Base-by-base conservation (phyloP, 2,797 vertebrate species). In the Astyanax mexicanus region DNA sequence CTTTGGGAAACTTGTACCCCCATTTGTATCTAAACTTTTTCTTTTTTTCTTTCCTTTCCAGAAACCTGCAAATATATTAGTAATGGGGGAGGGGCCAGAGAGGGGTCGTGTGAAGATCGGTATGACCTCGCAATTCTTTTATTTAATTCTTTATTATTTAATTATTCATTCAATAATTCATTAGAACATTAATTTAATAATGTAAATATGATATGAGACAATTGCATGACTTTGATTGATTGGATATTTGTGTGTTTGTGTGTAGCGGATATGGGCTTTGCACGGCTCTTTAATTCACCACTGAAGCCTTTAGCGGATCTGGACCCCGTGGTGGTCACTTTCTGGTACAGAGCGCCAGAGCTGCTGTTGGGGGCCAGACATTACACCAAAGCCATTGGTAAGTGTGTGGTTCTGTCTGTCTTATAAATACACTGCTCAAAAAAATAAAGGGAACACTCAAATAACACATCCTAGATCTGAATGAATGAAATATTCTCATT, bases 331-430 rank as follows among this genome's bases (percentile, higher is more conserved):
- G 98, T 99, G 84, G 98, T 99, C 90, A 99, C 98, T 13, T 99
- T 99, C 93, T 99, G 98, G 98, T 99, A 99, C 93, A 95, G 98
- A 92, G 98, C 98, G 88, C 98, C 98, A 85, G 98, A 99, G 88
- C 91, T 99, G 62, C 94, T 99, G 87, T 95, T 99, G 78, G 98
- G 98, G 86, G 98, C 98, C 86, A 95, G 98, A 86, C 98, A 99
- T 94, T 99, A 99, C 95, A 99, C 98, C 95, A 99, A 99, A 98
- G 98, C 98, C 94, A 99, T 99, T 84, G 98, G 98, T 99, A 86
- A 96, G 95, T n/a, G 4, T 37, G 37, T 37, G 32, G 52, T 32
- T 32, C 32, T 32, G 29, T n/a, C n/a, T 57, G 40, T 65, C n/a
- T n/a, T n/a, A n/a, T n/a, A n/a, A n/a, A n/a, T n/a, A n/a, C n/a